phyloP scores from a whole-genome alignment of 2,797 vertebrate genomes.

The Sylvilagus floridanus region DNA sequence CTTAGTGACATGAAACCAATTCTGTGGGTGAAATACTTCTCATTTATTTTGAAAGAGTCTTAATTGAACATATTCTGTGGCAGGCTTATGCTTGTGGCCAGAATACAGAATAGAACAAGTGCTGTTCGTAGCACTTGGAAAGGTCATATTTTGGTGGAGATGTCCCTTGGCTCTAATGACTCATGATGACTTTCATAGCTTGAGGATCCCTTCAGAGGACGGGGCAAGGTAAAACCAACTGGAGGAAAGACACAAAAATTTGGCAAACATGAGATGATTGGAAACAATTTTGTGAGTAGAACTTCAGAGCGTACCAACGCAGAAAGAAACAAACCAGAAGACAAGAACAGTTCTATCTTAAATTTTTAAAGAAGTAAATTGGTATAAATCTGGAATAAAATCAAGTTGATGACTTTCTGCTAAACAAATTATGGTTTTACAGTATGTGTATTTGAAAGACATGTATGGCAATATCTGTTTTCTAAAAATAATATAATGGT shows the following conservation, averaged over 20 bases:
- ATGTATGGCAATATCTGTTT: background rate
- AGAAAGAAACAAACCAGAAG: no score
- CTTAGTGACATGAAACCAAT: background rate
- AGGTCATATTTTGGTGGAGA: background rate
- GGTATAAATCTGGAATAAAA: background rate
- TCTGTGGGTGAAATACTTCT: background rate
- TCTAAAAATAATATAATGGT: background rate
- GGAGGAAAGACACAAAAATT: background rate
- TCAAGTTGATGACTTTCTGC: background rate
- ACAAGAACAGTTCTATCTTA: no score
- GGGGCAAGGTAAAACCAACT: background rate
- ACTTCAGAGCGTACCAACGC: no score
- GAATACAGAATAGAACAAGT: background rate
- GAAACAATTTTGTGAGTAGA: no score
- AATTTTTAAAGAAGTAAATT: background rate
- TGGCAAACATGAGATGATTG: background rate
- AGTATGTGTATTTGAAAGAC: background rate
- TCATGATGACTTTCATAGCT: background rate
- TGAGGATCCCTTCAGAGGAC: background rate
- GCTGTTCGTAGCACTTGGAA: background rate
- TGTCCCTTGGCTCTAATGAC: background rate
- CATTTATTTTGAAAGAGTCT: background rate
- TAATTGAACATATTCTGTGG: background rate
- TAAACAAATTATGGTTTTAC: background rate
- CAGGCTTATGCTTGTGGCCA: background rate